phyloP scores from a whole-genome alignment of 2,113 vertebrate species.

The Diadophis punctatus region DNA sequence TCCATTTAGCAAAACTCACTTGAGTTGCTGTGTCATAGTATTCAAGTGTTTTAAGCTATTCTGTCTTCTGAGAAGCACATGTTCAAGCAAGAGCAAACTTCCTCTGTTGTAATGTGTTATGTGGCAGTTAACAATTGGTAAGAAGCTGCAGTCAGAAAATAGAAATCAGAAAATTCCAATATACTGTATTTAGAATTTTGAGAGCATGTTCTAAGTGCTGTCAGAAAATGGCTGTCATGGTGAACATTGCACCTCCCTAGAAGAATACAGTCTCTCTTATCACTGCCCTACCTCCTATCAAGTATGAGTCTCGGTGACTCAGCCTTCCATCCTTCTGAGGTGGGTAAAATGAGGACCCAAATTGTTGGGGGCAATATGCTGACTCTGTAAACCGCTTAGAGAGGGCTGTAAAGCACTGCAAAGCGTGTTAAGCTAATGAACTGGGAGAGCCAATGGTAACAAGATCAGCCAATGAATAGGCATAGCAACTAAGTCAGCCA shows the following conservation, averaged over 20 bases:
- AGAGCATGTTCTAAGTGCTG: neutral
- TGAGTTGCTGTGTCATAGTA: neutral
- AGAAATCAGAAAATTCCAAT: neutral
- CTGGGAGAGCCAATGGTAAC: too few relatives aligned
- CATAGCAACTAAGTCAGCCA: too few relatives aligned
- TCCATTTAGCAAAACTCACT: neutral
- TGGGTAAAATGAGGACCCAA: too few relatives aligned
- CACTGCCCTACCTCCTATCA: neutral
- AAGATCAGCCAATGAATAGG: too few relatives aligned
- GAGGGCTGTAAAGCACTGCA: too few relatives aligned
- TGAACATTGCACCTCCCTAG: neutral
- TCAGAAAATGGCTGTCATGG: neutral
- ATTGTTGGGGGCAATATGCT: too few relatives aligned
- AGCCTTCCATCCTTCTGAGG: too few relatives aligned
- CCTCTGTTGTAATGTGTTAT: neutral
- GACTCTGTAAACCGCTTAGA: too few relatives aligned
- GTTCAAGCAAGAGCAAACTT: neutral
- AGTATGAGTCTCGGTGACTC: neutral
- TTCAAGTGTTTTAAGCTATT: neutral
- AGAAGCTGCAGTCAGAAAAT: neutral
- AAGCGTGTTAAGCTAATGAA: too few relatives aligned
- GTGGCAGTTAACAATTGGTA: neutral
- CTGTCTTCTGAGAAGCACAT: neutral
- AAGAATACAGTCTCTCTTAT: neutral
- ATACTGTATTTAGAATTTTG: neutral